Conservation (phyloP, 1,140 invertebrate genomes). For the Bombyx mandarina region DNA sequence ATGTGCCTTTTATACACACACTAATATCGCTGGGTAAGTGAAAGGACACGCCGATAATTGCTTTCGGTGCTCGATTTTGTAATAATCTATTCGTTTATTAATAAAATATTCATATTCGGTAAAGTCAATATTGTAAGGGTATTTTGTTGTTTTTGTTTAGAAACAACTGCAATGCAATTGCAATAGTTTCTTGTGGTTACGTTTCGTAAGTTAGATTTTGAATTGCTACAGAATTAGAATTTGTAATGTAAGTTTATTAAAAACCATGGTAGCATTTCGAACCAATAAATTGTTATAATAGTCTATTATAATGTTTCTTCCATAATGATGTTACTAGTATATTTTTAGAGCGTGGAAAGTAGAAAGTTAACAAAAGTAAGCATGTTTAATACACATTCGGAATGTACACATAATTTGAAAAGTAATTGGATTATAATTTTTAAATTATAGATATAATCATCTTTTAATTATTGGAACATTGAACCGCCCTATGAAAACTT, state of each 20-base stretch:
- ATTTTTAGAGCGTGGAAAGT: constrained; percentile 70
- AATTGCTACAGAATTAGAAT: no score
- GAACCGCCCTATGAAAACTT: no score
- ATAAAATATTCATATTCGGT: constrained; percentile 18
- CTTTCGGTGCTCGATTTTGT: constrained; percentile 56
- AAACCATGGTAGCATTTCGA: constrained; percentile 7
- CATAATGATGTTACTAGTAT: constrained; percentile 55
- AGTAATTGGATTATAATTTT: constrained; percentile 12
- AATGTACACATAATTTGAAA: constrained; percentile 27
- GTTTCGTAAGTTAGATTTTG: no score
- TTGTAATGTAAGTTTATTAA: constrained; percentile 4
- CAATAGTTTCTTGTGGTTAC: no score
- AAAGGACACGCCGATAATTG: constrained; percentile 64
- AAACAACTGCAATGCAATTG: background rate
- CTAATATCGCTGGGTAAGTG: constrained; percentile 52
- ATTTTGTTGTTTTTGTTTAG: background rate
- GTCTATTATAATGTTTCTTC: constrained; percentile 48
- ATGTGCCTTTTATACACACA: constrained; percentile 40
- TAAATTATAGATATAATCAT: constrained; percentile 3
- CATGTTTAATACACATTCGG: constrained; percentile 45
- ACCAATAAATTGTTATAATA: constrained; percentile 35
- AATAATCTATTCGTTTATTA: constrained; percentile 28
- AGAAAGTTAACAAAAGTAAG: constrained; percentile 67
- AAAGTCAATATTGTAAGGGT: background rate
- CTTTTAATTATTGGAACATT: no score